Conservation (phyloP, 2,888 invertebrate species). For the Podotricha telesiphe region DNA sequence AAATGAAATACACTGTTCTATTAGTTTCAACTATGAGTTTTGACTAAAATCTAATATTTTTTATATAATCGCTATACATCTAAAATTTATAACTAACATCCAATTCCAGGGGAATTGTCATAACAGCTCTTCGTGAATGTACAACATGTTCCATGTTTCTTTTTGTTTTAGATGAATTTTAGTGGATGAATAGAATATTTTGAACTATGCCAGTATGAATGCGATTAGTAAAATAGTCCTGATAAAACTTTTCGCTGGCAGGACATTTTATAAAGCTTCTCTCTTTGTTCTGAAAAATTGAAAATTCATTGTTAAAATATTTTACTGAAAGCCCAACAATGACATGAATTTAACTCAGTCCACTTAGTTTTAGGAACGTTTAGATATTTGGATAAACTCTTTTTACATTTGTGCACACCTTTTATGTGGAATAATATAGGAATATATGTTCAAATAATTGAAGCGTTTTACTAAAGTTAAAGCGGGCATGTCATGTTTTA, state of each 20-base stretch:
- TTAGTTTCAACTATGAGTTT: background rate
- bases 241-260: slow-evolving; percentile 27
- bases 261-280: slow-evolving; percentile 28
- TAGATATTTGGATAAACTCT: slow-evolving; percentile 23
- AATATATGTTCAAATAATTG: slow-evolving; percentile 7
- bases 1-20: too few species aligned
- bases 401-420: slow-evolving; percentile 15
- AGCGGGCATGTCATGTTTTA: background rate
- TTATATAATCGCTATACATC: slow-evolving; percentile 2
- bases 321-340: slow-evolving; percentile 30
- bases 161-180: slow-evolving; percentile 25
- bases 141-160: slow-evolving; percentile 12
- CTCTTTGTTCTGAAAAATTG: slow-evolving; percentile 30
- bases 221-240: slow-evolving; percentile 34
- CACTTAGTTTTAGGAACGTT: slow-evolving; percentile 25
- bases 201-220: slow-evolving; percentile 27
- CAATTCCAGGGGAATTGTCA: slow-evolving; percentile 7
- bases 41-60: background rate
- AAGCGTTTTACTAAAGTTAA: background rate
- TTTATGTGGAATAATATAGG: background rate
- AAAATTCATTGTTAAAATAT: slow-evolving; percentile 32
- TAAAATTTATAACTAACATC: slow-evolving; percentile 6
- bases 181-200: slow-evolving; percentile 29
- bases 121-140: slow-evolving; percentile 8
- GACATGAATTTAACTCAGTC: slow-evolving; percentile 27